Evolutionary conservation across 2,797 vertebrate genomes (phyloP).

Genomic region (Eremophila alpestris): DNA sequence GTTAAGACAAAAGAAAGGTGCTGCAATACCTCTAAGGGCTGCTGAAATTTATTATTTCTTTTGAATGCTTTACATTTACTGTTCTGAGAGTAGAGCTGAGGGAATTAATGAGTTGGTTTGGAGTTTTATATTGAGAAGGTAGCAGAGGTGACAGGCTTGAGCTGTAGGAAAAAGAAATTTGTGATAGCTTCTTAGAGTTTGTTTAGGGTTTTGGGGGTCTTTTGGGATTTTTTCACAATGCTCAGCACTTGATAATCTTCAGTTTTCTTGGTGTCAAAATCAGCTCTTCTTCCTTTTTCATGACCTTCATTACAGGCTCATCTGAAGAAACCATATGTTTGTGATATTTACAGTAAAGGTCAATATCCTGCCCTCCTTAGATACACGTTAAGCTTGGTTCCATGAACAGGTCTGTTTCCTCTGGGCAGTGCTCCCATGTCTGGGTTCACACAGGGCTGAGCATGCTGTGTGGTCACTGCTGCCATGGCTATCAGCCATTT

Average conservation of each 20-base stretch:
- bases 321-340: background rate
- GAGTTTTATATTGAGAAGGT: background rate
- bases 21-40: background rate
- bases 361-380: background rate
- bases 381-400: background rate
- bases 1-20: background rate
- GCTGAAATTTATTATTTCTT: background rate
- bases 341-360: constrained; percentile 11
- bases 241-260: background rate
- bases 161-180: background rate
- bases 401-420: constrained; percentile 6
- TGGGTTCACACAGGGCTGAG: background rate
- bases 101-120: background rate
- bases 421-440: background rate
- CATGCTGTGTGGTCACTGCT: background rate
- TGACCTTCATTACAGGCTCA: background rate
- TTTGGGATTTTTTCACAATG: background rate
- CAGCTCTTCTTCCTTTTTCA: background rate
- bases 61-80: background rate
- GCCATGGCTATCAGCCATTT: background rate
- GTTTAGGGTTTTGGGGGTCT: background rate
- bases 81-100: background rate
- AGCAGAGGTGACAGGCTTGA: background rate
- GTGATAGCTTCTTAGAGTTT: background rate
- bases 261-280: background rate